Evolutionary conservation across 30 jellyfish, hydroid and myxozoan species (phyloP).

Genomic region (Cassiopea andromeda): DNA sequence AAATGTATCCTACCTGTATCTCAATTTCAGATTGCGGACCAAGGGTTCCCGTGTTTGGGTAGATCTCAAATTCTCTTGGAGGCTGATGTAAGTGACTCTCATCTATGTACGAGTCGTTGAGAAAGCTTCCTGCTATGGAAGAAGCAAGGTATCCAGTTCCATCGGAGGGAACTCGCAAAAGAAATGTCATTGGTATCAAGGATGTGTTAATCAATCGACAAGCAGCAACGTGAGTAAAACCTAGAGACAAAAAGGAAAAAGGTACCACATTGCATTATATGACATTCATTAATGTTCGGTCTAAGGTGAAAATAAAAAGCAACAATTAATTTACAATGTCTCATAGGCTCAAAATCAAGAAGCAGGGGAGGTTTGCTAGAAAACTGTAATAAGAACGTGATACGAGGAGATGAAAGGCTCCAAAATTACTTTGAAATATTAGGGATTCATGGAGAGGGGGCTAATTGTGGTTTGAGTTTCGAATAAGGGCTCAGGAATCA

Average conservation of each 20-base stretch:
- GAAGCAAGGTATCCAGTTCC: constrained; percentile 89
- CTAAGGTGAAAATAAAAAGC: no score
- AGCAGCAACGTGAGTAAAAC: constrained; percentile 81
- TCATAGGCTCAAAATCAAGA: no score
- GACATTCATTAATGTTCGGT: no score
- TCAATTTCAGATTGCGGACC: constrained; percentile 76
- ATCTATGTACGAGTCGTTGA: constrained; percentile 47
- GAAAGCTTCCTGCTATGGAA: constrained; percentile 62
- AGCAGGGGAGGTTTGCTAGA: no score
- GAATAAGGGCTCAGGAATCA: no score
- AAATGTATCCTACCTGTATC: constrained; percentile 70
- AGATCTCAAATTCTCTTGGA: constrained; percentile 88
- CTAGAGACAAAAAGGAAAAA: constrained; percentile 15
- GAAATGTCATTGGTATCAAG: constrained; percentile 87
- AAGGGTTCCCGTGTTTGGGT: constrained; percentile 81
- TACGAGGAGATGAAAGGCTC: no score
- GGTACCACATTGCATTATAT: no score
- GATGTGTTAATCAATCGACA: constrained; percentile 90
- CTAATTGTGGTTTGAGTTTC: no score
- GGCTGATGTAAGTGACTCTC: constrained; percentile 39
- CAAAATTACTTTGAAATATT: no score
- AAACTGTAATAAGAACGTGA: no score
- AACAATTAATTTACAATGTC: no score
- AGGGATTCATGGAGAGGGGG: no score
- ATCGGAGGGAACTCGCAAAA: constrained; percentile 92